Conservation (phyloP, 2,797 vertebrate genomes). For the Erpetoichthys calabaricus region DNA sequence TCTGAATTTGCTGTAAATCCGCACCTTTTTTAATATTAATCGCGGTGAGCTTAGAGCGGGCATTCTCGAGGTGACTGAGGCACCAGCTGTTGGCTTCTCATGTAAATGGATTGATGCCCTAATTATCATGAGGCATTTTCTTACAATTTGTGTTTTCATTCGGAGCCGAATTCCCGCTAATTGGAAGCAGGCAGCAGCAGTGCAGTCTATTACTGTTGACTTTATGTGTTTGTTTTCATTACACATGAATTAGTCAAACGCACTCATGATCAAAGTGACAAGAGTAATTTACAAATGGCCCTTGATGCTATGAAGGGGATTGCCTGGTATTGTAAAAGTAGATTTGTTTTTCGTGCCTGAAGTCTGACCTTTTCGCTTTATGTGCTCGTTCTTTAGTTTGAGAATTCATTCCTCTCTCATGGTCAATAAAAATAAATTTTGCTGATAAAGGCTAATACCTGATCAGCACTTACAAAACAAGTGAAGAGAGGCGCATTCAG, state of each 20-base stretch:
- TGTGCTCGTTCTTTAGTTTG: too few species aligned
- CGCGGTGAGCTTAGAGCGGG: too few species aligned
- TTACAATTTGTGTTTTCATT: too few species aligned
- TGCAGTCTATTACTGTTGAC: constrained; percentile 11
- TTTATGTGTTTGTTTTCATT: constrained; percentile 12
- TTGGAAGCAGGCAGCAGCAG: not conserved
- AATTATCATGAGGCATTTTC: too few species aligned
- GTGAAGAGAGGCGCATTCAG: too few species aligned
- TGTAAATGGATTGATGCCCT: too few species aligned
- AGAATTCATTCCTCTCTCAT: not conserved
- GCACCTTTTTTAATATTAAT: too few species aligned
- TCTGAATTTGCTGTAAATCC: too few species aligned
- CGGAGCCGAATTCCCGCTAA: too few species aligned
- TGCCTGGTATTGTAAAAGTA: not conserved
- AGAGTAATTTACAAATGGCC: constrained; percentile 70
- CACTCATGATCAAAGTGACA: constrained; percentile 67
- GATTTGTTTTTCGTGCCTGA: not conserved
- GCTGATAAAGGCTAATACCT: not conserved
- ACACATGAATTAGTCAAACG: constrained; percentile 86
- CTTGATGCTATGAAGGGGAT: constrained; percentile 93
- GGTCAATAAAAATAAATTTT: not conserved
- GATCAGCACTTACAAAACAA: too few species aligned
- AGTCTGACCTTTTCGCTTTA: not conserved
- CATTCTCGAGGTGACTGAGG: too few species aligned
- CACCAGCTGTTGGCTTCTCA: too few species aligned